These are phyloP conservation scores for Arnoldichthys spilopterus DNA, from an alignment of 2,797 vertebrate genomes.

Conservation along the genomic window DNA sequence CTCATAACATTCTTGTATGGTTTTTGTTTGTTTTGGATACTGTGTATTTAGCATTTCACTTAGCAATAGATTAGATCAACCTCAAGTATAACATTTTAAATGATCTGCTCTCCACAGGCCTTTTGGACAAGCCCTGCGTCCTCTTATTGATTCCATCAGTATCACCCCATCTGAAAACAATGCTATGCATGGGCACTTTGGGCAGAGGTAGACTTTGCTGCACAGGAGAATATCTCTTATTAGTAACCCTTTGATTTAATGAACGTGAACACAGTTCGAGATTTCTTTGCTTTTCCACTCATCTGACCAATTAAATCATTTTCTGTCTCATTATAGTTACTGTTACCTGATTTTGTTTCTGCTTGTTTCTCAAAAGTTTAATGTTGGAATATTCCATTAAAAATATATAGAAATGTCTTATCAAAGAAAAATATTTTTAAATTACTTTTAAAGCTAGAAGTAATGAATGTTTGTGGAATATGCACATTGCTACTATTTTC, in stretches of 20 bases:
- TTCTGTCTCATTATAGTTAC: not conserved
- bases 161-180: constrained; percentile 86
- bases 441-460: not conserved
- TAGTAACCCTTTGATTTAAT: not conserved
- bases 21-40: not conserved
- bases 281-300: not conserved
- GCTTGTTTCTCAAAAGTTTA: not conserved
- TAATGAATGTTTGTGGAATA: not conserved
- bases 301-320: not conserved
- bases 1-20: not conserved
- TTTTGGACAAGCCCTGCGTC: constrained; percentile 92
- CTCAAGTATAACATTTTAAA: not conserved
- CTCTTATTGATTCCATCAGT: constrained; percentile 86
- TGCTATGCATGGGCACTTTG: constrained; percentile 82
- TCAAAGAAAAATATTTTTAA: not conserved
- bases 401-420: not conserved
- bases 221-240: constrained; percentile 23
- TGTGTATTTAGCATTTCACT: not conserved
- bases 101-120: constrained; percentile 75
- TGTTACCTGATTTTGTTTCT: not conserved
- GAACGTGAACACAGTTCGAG: not conserved
- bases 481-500: constrained; percentile 4
- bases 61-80: not conserved
- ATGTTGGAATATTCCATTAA: not conserved
- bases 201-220: constrained; percentile 82